Base-by-base conservation (phyloP, 1,140 invertebrate species). In the Druon quercuslanigerum region DNA sequence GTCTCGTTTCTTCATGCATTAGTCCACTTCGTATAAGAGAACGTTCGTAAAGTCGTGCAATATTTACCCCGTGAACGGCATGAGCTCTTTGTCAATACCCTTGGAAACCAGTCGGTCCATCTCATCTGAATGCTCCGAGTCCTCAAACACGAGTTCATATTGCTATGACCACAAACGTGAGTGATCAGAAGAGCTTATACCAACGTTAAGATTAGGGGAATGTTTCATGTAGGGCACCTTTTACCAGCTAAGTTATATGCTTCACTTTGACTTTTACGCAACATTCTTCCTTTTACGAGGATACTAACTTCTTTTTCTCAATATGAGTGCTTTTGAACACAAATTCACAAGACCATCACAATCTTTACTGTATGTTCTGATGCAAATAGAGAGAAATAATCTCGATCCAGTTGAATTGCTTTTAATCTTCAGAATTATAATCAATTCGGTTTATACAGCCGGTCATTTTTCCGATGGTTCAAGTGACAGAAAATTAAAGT, bases 41-140 rank as follows among this genome's bases (percentile, higher is more conserved):
- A 13, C 60, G 60, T 56, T 56, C 54, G 6, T 56, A 56, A 56
- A 56, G 19, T 56, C 40, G 56, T 66, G 57, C 57, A 66, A 66
- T 66, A 66, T 66, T 66, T 66, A 66, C 57, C 2, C 25, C 52
- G 52, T 17, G 52, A 54, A 54, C 52, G 52, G 52, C 52, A 54
- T 66, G 56, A 60, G 56, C 19, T 60, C 57, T 60, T 66, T 66
- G 60, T 66, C 60, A 66, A 66, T 66, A 66, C 25, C 57, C 60
- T 66, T 66, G 60, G 33, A 66, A 66, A 66, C 60, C 60, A 66
- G 60, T 66, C 40, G 60, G 60, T 66, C 25, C 60, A 25, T 66
- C 33, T 40, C 60, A 25, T 66, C 16, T 40, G 4, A 40, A 33
- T 66, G 25, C 60, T 40, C 16, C 16, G 4, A 40, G 60, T 66